Evolutionary conservation across 2,113 vertebrate species (phyloP).

Genomic region (Procapra przewalskii): DNA sequence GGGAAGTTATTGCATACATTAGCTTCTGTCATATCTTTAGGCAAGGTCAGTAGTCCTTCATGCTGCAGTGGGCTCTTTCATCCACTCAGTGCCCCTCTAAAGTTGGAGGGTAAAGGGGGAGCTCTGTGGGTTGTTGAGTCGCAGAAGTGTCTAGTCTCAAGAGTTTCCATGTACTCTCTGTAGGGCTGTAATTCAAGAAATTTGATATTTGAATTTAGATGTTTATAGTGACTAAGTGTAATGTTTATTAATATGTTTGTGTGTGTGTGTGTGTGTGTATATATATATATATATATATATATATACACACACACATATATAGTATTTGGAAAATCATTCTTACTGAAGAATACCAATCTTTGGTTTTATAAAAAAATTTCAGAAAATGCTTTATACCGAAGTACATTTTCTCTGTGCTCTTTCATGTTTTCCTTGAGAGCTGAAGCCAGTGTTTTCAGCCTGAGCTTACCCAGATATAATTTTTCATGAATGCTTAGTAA

Average conservation of each 20-base stretch:
- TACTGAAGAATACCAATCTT: neutral
- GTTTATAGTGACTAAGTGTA: conserved; percentile 12
- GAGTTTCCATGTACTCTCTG: neutral
- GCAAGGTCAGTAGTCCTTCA: neutral
- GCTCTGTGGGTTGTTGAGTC: neutral
- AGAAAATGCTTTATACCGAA: neutral
- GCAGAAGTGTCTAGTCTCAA: neutral
- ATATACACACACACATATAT: neutral
- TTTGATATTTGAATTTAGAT: conserved; percentile 27
- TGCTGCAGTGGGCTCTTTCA: neutral
- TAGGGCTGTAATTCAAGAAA: conserved; percentile 8
- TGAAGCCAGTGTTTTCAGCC: conserved; percentile 23
- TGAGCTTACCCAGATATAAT: conserved; percentile 12
- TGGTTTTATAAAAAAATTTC: conserved; percentile 12
- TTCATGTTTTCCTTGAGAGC: conserved; percentile 34
- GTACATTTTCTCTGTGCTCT: conserved; percentile 2
- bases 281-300: neutral
- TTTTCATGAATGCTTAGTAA: conserved; percentile 27
- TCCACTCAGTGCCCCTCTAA: neutral
- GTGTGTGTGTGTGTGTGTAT: neutral
- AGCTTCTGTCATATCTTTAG: conserved; percentile 9
- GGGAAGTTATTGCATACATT: neutral
- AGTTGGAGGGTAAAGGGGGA: neutral
- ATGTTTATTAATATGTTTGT: neutral
- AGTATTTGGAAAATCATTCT: conserved; percentile 25